phyloP scores from a whole-genome alignment of 37 sponge, comb jelly and placozoan species.

The Beroe forskalii region DNA sequence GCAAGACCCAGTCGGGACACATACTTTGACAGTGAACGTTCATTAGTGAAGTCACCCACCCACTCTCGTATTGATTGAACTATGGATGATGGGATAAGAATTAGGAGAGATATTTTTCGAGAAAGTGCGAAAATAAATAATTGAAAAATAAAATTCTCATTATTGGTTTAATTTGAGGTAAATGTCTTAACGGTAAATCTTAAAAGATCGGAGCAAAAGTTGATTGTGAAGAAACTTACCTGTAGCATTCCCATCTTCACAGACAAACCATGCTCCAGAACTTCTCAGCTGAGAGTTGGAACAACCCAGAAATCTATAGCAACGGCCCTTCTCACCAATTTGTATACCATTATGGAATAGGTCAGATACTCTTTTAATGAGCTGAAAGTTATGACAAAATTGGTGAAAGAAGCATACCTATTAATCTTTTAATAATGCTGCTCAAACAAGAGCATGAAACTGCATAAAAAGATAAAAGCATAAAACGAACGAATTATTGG shows the following conservation, averaged over 20 bases:
- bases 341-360: constrained; percentile 54
- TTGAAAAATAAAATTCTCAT: not conserved
- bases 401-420: not conserved
- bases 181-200: too few species aligned
- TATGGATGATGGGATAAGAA: not conserved
- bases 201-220: too few species aligned
- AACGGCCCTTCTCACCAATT: constrained; percentile 29
- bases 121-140: not conserved
- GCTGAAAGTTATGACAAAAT: not conserved
- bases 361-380: constrained; percentile 37
- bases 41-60: constrained; percentile 66
- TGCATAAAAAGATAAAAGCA: too few species aligned
- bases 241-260: not conserved
- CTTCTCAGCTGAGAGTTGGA: constrained; percentile 47
- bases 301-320: constrained; percentile 44
- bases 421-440: too few species aligned
- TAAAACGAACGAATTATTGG: not conserved
- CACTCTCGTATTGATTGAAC: constrained; percentile 56
- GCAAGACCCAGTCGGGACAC: constrained; percentile 65
- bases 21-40: constrained; percentile 54
- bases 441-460: too few species aligned
- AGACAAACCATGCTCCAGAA: constrained; percentile 63
- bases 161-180: too few species aligned
- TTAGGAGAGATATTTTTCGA: not conserved
- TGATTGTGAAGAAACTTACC: too few species aligned